Evolutionary conservation across 2,113 vertebrate species (phyloP).

Genomic region (Lycocorax pyrrhopterus): DNA sequence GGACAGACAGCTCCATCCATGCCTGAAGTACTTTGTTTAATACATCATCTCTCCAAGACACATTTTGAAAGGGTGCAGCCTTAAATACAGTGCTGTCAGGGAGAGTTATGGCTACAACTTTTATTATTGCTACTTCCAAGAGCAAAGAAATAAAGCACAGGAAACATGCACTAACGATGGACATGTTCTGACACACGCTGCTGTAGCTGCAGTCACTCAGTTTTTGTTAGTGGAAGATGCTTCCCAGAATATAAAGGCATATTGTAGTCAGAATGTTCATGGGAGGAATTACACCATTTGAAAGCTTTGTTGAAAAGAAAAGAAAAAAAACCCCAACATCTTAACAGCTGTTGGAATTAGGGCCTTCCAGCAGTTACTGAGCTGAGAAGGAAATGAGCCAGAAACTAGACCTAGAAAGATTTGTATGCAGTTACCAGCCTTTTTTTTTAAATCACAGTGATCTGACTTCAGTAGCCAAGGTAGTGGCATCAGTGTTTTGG

Average conservation of each 20-base stretch:
- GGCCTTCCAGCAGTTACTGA: neutral
- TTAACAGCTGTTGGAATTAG: neutral
- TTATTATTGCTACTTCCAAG: neutral
- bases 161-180: neutral
- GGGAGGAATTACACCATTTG: neutral
- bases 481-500: neutral
- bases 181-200: fast-evolving
- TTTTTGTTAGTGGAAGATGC: neutral
- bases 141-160: neutral
- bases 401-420: neutral
- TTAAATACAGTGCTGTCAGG: constrained; percentile 22
- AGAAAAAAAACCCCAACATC: neutral
- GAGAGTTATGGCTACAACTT: neutral
- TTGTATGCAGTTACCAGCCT: neutral
- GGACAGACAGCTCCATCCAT: neutral
- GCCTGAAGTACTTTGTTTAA: constrained; percentile 14
- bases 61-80: constrained; percentile 26
- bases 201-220: neutral
- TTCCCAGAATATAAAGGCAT: neutral
- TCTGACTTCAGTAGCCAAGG: neutral
- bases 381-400: neutral
- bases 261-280: neutral
- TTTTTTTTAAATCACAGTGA: neutral
- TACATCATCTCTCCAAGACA: neutral
- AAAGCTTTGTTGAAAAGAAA: neutral